These are phyloP conservation scores for Heliornis fulica DNA, from an alignment of 2,113 vertebrate genomes.

Conservation along the genomic window DNA sequence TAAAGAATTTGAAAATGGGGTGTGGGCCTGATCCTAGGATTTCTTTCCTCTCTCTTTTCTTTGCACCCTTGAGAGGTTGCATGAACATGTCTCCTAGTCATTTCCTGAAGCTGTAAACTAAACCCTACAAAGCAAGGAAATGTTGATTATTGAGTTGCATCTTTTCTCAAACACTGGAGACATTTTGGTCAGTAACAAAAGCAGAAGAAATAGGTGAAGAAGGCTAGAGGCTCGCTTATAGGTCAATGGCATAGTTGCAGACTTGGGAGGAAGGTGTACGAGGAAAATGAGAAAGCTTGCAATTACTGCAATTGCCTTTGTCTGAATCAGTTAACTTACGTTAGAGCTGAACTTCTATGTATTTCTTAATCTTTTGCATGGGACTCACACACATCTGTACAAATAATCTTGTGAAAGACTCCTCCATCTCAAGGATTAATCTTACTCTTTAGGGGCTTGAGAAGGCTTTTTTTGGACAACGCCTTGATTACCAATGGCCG, in stretches of 20 bases:
- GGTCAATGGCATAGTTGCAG: background rate
- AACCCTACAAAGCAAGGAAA: background rate
- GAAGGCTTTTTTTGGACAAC: slow-evolving; percentile 5
- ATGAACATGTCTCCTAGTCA: rapidly evolving
- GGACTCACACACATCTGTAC: background rate
- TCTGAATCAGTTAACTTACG: background rate
- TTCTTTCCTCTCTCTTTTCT: background rate
- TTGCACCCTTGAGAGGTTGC: background rate
- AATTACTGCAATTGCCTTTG: background rate
- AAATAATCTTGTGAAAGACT: slow-evolving; percentile 16
- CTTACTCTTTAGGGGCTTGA: background rate
- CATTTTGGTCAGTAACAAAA: background rate
- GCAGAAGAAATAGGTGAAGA: background rate
- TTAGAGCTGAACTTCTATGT: background rate
- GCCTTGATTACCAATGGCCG: background rate
- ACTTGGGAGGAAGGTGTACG: background rate
- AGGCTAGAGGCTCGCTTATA: background rate
- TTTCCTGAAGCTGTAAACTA: background rate
- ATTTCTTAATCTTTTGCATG: background rate
- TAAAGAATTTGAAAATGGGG: background rate
- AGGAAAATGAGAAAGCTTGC: background rate
- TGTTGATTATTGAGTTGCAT: background rate
- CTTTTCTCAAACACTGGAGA: background rate
- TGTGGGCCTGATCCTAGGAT: background rate
- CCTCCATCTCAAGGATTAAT: background rate